A percentile compares a stretch with the other conserved stretches of the same genome.
Conservation (phyloP, 2,797 vertebrate genomes). For the Pseudocheirus occidentalis region DNA sequence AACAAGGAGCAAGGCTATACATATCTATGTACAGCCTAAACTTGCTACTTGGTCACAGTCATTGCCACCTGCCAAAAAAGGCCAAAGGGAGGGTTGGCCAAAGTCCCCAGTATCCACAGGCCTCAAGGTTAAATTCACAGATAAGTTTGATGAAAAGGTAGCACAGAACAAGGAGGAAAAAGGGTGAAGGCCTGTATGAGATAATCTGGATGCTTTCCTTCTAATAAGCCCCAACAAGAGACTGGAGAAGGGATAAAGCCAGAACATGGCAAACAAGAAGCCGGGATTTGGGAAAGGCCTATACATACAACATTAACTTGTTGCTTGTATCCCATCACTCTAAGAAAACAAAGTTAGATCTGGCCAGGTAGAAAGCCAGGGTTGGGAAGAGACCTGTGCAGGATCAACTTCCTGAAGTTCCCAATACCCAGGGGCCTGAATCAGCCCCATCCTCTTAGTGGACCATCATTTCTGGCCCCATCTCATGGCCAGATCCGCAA, state of each 20-base stretch:
- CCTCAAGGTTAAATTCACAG: background rate
- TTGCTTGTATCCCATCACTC: background rate
- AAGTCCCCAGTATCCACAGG: background rate
- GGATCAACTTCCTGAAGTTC: background rate
- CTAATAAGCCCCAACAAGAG: background rate
- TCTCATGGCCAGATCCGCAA: constrained; percentile 79
- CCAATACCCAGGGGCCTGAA: background rate
- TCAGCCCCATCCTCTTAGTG: background rate
- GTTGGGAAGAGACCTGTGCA: background rate
- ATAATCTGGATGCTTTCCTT: background rate
- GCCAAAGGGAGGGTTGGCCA: background rate
- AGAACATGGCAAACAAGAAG: background rate
- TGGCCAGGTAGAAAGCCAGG: background rate
- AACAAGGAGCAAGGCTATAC: background rate
- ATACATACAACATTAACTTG: background rate
- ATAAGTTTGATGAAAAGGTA: background rate
- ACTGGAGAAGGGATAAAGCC: background rate
- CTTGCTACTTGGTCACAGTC: background rate
- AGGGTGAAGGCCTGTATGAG: background rate
- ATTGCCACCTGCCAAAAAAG: background rate
- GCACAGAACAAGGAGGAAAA: background rate
- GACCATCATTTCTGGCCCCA: background rate
- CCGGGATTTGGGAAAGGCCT: background rate
- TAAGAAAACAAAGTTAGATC: background rate
- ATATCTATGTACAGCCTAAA: background rate